Conservation (phyloP, 2,888 invertebrate genomes). For the Colostygia pectinataria region DNA sequence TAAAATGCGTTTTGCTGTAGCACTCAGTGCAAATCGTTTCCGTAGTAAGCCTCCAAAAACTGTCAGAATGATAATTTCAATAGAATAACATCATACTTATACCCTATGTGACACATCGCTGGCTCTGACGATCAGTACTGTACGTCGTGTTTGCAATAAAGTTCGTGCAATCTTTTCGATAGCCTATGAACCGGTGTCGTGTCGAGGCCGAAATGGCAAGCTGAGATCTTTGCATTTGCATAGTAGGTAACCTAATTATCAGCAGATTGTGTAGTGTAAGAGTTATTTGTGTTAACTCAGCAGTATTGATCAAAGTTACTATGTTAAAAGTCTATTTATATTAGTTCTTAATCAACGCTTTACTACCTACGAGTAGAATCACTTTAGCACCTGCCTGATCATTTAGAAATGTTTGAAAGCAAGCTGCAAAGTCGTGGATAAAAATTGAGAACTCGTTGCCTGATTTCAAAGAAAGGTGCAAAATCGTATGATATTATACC, state of each 20-base stretch:
- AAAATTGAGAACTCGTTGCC: conserved; percentile 32
- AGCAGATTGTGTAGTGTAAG: no score
- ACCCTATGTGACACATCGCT: conserved; percentile 40
- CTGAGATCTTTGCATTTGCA: conserved; percentile 32
- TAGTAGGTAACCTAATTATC: no score
- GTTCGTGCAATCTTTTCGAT: conserved; percentile 50
- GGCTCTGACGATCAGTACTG: no score
- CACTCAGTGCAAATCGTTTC: no score
- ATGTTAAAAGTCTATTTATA: no score
- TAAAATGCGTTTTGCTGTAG: no score
- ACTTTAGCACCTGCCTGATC: conserved; percentile 6
- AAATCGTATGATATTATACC: conserved; percentile 65
- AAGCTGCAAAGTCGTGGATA: conserved; percentile 1
- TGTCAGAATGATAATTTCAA: conserved; percentile 24
- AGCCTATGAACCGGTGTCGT: conserved; percentile 55
- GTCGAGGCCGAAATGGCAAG: conserved; percentile 47
- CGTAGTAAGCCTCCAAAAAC: no score
- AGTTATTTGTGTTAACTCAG: no score
- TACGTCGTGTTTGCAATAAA: conserved; percentile 38
- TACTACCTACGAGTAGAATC: no score
- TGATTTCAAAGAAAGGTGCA: conserved; percentile 37
- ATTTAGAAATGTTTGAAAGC: conserved; percentile 2
- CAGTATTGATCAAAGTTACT: no score
- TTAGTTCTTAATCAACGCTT: no score
- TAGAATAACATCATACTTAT: conserved; percentile 21